phyloP scores from a whole-genome alignment of 2,888 invertebrate genomes.

The Drosophila algonquin region DNA sequence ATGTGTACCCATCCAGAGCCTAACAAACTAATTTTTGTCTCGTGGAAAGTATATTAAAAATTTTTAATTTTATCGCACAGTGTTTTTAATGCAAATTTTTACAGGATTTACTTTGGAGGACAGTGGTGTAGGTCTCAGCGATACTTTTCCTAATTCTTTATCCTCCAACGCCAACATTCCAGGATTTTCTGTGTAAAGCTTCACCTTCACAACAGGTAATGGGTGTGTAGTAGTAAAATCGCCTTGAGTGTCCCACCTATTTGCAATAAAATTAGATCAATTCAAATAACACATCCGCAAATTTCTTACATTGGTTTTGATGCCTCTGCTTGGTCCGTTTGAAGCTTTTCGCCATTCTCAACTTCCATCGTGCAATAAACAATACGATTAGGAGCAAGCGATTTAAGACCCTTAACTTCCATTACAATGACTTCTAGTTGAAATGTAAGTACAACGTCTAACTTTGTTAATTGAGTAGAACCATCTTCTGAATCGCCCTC shows the following conservation, averaged over 20 bases:
- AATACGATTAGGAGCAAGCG: slow-evolving; percentile 97
- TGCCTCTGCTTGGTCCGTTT: slow-evolving; percentile 99
- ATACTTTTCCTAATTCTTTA: slow-evolving; percentile 98
- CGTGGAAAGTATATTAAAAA: too few species aligned
- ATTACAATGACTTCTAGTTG: slow-evolving; percentile 99
- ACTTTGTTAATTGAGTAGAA: slow-evolving; percentile 97
- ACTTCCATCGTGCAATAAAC: slow-evolving; percentile 99
- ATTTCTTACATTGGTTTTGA: slow-evolving; percentile 95
- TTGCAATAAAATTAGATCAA: background rate
- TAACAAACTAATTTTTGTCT: too few species aligned
- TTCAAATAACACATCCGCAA: background rate
- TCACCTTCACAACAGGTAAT: slow-evolving; percentile 98
- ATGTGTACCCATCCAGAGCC: too few species aligned
- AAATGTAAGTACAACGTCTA: slow-evolving; percentile 98
- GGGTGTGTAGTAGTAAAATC: slow-evolving; percentile 99
- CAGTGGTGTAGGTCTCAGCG: slow-evolving; percentile 93
- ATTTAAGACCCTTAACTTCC: slow-evolving; percentile 99
- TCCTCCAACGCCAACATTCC: slow-evolving; percentile 99
- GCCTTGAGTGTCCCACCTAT: slow-evolving; percentile 99
- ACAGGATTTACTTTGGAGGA: slow-evolving; percentile 86
- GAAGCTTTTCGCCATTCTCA: slow-evolving; percentile 98
- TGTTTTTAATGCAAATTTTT: background rate
- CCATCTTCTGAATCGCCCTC: slow-evolving; percentile 98
- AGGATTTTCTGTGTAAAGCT: slow-evolving; percentile 98
- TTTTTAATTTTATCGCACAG: too few species aligned